phyloP scores from a whole-genome alignment of 2,113 vertebrate species.

The Eidolon helvum region DNA sequence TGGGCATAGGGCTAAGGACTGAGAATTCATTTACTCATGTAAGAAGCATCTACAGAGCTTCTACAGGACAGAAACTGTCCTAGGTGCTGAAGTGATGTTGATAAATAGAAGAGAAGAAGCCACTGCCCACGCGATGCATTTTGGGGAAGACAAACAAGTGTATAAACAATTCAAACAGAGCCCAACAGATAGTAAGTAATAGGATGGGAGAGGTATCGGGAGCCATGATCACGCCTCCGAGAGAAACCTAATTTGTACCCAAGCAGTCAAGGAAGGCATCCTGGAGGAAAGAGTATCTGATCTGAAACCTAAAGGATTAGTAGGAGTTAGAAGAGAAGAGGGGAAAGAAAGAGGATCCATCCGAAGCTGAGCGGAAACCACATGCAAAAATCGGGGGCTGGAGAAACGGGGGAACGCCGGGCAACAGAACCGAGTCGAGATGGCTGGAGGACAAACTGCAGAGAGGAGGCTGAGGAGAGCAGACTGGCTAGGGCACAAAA shows the following conservation, averaged over 20 bases:
- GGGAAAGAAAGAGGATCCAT: not conserved
- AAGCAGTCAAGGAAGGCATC: not conserved
- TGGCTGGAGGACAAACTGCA: fast-evolving
- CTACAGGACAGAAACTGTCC: not conserved
- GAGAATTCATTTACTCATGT: not conserved
- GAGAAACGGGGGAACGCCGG: not conserved
- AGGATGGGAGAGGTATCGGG: not conserved
- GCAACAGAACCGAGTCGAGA: fast-evolving
- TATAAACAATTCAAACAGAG: not conserved
- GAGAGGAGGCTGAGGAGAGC: fast-evolving
- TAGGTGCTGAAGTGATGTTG: not conserved
- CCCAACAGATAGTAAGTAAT: not conserved
- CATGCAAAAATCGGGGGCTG: too few species aligned
- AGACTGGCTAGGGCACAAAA: not conserved
- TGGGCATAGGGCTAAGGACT: not conserved
- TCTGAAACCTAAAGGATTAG: not conserved
- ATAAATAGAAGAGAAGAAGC: fast-evolving
- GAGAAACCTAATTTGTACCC: not conserved
- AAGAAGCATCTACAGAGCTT: not conserved
- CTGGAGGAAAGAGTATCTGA: not conserved
- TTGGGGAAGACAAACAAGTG: not conserved
- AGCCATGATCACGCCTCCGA: not conserved
- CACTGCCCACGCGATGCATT: not conserved
- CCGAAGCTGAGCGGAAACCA: not conserved
- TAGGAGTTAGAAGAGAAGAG: not conserved